Percentiles rank a stretch among this genome's conserved stretches.
Conservation (phyloP, 2,113 vertebrate genomes). For the Dasypus novemcinctus region DNA sequence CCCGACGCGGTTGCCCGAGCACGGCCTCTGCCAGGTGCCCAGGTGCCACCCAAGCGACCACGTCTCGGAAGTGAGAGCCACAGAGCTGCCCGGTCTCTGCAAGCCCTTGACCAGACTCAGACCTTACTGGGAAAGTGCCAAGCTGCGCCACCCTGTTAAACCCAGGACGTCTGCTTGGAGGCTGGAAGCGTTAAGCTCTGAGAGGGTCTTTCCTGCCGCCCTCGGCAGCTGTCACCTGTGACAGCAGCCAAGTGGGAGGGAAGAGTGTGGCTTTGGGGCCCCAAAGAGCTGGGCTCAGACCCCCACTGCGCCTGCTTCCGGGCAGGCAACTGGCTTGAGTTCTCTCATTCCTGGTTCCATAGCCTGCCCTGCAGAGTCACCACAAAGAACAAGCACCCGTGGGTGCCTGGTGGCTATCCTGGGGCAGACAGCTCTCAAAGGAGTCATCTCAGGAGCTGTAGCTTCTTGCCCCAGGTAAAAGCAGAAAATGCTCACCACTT, state of each 20-base stretch:
- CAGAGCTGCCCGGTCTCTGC: fast-evolving
- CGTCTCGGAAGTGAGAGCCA: neutral
- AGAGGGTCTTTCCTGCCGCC: neutral
- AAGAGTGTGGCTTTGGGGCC: neutral
- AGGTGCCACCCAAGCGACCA: fast-evolving
- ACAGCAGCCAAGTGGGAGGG: neutral
- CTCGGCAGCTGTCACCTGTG: neutral
- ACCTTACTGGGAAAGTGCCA: neutral
- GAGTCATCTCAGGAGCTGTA: fast-evolving
- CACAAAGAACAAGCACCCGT: no score
- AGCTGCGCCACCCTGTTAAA: no score
- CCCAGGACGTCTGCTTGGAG: neutral
- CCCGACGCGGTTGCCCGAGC: fast-evolving
- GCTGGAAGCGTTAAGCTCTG: neutral
- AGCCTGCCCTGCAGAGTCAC: neutral
- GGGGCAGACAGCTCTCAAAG: fast-evolving
- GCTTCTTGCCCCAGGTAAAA: neutral
- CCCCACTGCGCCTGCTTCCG: neutral
- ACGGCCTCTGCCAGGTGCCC: fast-evolving
- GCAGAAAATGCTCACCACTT: fast-evolving
- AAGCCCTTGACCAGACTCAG: neutral
- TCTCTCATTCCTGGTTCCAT: neutral
- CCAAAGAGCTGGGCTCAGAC: neutral
- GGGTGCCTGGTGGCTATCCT: neutral
- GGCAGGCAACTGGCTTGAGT: fast-evolving